Percentiles rank a stretch among this genome's conserved stretches.
Conservation (phyloP, 2,888 invertebrate species). For the Dolomedes plantarius region DNA sequence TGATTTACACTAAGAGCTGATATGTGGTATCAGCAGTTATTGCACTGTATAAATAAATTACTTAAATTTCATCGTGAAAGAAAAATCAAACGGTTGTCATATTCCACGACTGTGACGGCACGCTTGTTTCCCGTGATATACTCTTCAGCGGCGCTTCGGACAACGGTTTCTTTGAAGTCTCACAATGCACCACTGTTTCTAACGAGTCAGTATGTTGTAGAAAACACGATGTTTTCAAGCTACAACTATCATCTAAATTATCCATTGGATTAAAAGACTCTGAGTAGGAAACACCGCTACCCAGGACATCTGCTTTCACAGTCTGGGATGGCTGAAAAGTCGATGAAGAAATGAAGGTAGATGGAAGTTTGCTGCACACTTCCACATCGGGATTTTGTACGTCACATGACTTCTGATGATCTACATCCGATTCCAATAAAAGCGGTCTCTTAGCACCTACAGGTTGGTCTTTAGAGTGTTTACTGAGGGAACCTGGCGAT, state of each 20-base stretch:
- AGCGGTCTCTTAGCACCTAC: slow-evolving; percentile 47
- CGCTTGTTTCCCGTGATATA: slow-evolving; percentile 31
- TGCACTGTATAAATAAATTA: background rate
- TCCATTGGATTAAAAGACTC: slow-evolving; percentile 21
- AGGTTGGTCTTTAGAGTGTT: slow-evolving; percentile 27
- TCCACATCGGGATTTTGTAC: background rate
- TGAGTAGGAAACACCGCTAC: background rate
- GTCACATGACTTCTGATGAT: slow-evolving; percentile 5
- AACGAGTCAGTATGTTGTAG: slow-evolving; percentile 57
- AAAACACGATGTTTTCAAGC: slow-evolving; percentile 54
- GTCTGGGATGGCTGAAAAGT: slow-evolving; percentile 46
- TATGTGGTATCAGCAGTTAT: background rate
- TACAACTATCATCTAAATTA: slow-evolving; percentile 34
- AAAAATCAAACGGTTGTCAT: slow-evolving; percentile 60
- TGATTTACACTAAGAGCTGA: background rate
- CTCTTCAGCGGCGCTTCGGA: slow-evolving; percentile 47
- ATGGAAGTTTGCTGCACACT: slow-evolving; percentile 21
- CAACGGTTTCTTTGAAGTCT: slow-evolving; percentile 3
- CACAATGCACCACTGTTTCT: slow-evolving; percentile 62
- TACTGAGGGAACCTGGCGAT: slow-evolving; percentile 16
- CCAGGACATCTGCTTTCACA: slow-evolving; percentile 47
- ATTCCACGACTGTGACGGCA: slow-evolving; percentile 54
- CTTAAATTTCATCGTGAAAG: background rate
- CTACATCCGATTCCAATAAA: slow-evolving; percentile 43
- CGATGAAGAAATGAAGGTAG: slow-evolving; percentile 33